Percentiles rank a stretch among this genome's conserved stretches.
These are phyloP conservation scores for Torymus tubicola DNA, from an alignment of 2,888 invertebrate genomes.

Conservation along the genomic window DNA sequence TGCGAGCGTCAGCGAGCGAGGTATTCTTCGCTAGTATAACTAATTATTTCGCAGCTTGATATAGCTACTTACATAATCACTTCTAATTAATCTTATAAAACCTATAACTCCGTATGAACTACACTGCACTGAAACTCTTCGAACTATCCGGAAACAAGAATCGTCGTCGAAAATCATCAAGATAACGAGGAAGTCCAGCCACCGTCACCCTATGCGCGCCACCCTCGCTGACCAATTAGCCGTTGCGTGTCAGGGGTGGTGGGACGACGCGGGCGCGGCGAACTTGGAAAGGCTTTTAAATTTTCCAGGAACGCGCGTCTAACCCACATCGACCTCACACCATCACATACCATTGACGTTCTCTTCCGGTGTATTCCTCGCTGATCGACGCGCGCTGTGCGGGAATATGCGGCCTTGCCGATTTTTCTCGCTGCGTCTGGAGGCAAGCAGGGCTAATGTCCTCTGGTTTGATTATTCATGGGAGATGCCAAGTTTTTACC, in stretches of 20 bases:
- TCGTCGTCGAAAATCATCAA: slow-evolving; percentile 6
- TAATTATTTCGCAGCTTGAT: too few relatives aligned
- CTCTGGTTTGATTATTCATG: too few relatives aligned
- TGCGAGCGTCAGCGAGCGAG: too few relatives aligned
- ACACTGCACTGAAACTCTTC: too few relatives aligned
- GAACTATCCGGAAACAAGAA: too few relatives aligned
- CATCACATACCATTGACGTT: slow-evolving; percentile 29
- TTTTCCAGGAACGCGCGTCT: slow-evolving; percentile 58
- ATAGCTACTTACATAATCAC: too few relatives aligned
- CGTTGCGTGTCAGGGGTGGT: background rate
- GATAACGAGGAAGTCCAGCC: slow-evolving; percentile 32
- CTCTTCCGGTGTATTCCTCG: background rate
- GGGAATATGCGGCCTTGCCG: background rate
- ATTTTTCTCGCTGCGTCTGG: slow-evolving; percentile 11
- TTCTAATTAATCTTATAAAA: too few relatives aligned
- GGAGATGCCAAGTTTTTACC: too few relatives aligned
- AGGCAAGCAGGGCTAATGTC: too few relatives aligned
- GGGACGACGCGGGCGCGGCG: too few relatives aligned
- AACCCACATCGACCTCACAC: slow-evolving; percentile 67
- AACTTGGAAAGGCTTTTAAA: slow-evolving; percentile 54
- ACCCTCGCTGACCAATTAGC: slow-evolving; percentile 43
- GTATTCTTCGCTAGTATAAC: too few relatives aligned
- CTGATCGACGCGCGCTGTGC: background rate
- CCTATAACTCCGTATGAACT: too few relatives aligned
- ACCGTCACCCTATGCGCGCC: background rate